Evolutionary conservation across 2,113 vertebrate species (phyloP), one percentile per base, ranked within the genome.

Genomic region (Burhinus bistriatus): DNA sequence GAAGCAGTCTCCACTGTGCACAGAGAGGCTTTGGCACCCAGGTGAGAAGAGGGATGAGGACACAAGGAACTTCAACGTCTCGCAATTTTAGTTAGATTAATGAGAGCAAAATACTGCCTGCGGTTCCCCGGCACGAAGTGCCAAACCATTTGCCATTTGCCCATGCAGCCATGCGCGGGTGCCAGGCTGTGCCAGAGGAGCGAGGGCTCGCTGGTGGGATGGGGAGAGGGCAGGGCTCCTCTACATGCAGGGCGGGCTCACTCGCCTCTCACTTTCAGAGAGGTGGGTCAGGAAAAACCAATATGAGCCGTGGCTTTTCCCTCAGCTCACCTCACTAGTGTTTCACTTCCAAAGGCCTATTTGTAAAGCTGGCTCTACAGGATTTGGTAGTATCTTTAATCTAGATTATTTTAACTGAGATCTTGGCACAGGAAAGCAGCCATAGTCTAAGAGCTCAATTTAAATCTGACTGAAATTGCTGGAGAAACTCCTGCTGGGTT

Each of bases 191-290:
- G 62, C 40, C 0, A 0, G 27, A 54, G 59, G 8, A 83, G 14
- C 0, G 0, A 2, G 2, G 70, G 42, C 30, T 68, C 3, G 0
- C 75, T 44, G 42, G 36, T 47, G 29, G 22, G 12, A 42, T 0
- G 1, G 40, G 36, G 36, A 84, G 57, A 84, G 30, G 32, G 17
- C 58, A 94, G 57, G 0, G 0, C 17, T 71, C 61, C 29, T 65
- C 36, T 1, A 0, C 15, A 14, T 0, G 1, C 36, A 22, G 54
- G 30, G 29, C 12, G 12, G 29, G 45, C 61, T 87, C 5, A 0
- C 29, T 66, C 1, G 0, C 54, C 0, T 0, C 51, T 75, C 23
- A 7, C 40, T 59, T 69, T 40, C 25, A 18, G 19, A 68, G 20
- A 38, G 32, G 30, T 49, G 40, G 20, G 30, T 58, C n/a, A 32